Percentiles rank a stretch among this genome's conserved stretches.
Conservation (phyloP, 2,888 invertebrate genomes). For the Leptinotarsa peninsularis region DNA sequence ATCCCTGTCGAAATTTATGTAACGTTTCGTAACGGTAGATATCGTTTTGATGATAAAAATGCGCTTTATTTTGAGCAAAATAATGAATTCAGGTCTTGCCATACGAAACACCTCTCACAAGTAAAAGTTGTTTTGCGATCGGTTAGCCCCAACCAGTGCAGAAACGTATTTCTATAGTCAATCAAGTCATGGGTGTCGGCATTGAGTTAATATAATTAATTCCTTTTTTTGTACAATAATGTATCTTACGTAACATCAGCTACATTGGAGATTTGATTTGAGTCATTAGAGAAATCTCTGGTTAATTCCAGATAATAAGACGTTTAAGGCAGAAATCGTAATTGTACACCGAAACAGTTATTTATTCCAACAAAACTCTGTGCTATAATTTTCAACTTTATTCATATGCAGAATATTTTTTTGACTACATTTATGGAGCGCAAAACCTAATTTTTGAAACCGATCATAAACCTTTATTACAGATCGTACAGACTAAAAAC, state of each 20-base stretch:
- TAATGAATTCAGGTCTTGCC: conserved; percentile 30
- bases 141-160: conserved; percentile 13
- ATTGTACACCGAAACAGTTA: too few species aligned
- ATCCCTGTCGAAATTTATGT: background rate
- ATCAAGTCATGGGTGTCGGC: conserved; percentile 19
- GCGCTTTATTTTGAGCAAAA: conserved; percentile 24
- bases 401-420: too few species aligned
- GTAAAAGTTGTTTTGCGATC: conserved; percentile 50
- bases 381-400: too few species aligned
- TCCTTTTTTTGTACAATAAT: conserved; percentile 10
- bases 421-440: too few species aligned
- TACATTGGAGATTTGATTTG: background rate
- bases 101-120: conserved; percentile 46
- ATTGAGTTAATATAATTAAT: conserved; percentile 7
- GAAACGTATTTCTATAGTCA: conserved; percentile 6
- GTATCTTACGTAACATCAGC: background rate
- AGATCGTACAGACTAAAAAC: too few species aligned
- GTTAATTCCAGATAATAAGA: background rate
- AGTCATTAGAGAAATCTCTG: background rate
- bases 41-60: conserved; percentile 22
- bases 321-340: background rate
- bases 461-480: too few species aligned
- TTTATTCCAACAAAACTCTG: too few species aligned
- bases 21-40: conserved; percentile 8
- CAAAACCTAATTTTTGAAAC: too few species aligned